These are phyloP conservation scores for Parazoanthus atlanticus DNA, from an alignment of 92 coral and sea anemone species.

Conservation along the genomic window DNA sequence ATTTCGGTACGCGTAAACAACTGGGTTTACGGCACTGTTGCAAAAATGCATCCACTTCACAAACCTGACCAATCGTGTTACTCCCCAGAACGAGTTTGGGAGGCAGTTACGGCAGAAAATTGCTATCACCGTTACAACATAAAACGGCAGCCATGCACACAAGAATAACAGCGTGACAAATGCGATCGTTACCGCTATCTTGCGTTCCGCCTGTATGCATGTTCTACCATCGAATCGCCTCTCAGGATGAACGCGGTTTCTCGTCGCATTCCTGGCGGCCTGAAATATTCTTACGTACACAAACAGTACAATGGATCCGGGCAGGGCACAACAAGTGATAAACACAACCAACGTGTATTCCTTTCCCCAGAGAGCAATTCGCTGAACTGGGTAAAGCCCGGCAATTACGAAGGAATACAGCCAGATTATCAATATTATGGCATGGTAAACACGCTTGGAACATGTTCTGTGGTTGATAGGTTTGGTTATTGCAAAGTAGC, in stretches of 20 bases:
- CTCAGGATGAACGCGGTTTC: conserved; percentile 36
- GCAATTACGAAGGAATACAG: conserved; percentile 66
- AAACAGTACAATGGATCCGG: conserved; percentile 48
- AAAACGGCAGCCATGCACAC: conserved; percentile 80
- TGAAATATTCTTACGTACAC: conserved; percentile 65
- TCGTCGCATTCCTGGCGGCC: conserved; percentile 57
- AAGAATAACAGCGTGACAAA: conserved; percentile 65
- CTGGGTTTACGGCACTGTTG: conserved; percentile 89
- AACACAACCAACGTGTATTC: conserved; percentile 52
- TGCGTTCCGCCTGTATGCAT: conserved; percentile 57
- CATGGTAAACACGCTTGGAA: conserved; percentile 54
- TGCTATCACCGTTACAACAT: conserved; percentile 56
- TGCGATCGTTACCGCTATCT: conserved; percentile 62
- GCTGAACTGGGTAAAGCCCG: conserved; percentile 57
- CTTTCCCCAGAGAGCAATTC: neutral
- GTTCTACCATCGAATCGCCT: conserved; percentile 9
- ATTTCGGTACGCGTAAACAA: conserved; percentile 87
- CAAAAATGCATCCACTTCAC: conserved; percentile 91
- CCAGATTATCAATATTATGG: conserved; percentile 59
- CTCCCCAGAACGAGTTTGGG: conserved; percentile 37
- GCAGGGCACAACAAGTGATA: conserved; percentile 57
- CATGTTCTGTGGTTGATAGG: conserved; percentile 60
- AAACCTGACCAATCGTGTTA: conserved; percentile 54
- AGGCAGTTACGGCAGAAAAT: conserved; percentile 59
- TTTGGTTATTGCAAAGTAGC: conserved; percentile 67